These are phyloP conservation scores for Toxostoma redivivum DNA, from an alignment of 2,113 vertebrate genomes.

Conservation along the genomic window DNA sequence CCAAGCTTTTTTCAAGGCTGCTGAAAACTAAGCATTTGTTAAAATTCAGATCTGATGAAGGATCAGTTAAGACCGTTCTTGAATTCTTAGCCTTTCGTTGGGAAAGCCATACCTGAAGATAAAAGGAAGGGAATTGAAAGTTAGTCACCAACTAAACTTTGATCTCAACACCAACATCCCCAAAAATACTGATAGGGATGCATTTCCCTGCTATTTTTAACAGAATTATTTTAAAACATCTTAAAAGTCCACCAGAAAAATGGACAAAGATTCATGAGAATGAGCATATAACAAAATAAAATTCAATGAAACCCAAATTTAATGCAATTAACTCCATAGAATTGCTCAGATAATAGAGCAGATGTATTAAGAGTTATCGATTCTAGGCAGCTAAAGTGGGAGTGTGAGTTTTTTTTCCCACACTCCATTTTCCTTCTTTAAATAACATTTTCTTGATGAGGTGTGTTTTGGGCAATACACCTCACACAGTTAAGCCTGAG, in stretches of 20 bases:
- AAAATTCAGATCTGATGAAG: slow-evolving; percentile 88
- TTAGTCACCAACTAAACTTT: slow-evolving; percentile 82
- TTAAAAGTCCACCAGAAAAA: slow-evolving; percentile 23
- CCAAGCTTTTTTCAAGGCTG: slow-evolving; percentile 82
- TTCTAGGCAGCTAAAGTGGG: neutral
- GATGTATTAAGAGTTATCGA: neutral
- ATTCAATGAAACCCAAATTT: neutral
- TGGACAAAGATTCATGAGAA: slow-evolving; percentile 23
- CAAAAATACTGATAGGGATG: slow-evolving; percentile 47
- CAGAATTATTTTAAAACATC: slow-evolving; percentile 9
- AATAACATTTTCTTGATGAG: neutral
- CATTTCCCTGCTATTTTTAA: slow-evolving; percentile 44
- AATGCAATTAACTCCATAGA: neutral
- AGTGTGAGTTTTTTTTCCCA: neutral
- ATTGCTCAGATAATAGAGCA: slow-evolving; percentile 49
- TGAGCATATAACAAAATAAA: neutral
- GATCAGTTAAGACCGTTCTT: slow-evolving; percentile 89
- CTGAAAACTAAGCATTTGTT: slow-evolving; percentile 90
- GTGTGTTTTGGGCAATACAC: neutral
- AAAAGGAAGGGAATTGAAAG: slow-evolving; percentile 92
- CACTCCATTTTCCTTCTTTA: neutral
- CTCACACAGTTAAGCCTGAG: neutral
- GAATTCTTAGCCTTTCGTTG: slow-evolving; percentile 99
- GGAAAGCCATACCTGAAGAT: slow-evolving; percentile 99
- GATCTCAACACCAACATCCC: slow-evolving; percentile 64